These are phyloP conservation scores for Drosophila demipolita DNA, from an alignment of 2,888 invertebrate species.

Conservation along the genomic window DNA sequence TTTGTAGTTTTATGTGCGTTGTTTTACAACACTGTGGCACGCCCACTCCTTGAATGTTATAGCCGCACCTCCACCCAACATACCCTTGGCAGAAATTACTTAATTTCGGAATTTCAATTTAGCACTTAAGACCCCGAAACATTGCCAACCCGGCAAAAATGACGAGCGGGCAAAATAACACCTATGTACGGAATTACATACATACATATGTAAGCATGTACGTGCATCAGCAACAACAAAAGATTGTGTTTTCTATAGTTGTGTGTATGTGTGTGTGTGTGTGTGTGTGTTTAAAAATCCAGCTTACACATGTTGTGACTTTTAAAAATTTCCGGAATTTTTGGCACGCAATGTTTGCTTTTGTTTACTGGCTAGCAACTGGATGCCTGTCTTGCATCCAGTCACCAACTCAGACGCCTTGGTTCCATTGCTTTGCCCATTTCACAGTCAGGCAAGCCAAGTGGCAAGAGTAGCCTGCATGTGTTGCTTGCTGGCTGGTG, in stretches of 20 bases:
- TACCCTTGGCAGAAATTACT: constrained; percentile 78
- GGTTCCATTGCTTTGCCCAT: constrained; percentile 25
- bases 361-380: constrained; percentile 71
- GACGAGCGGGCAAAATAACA: constrained; percentile 11
- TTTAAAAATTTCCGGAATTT: constrained; percentile 81
- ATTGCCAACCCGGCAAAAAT: constrained; percentile 34
- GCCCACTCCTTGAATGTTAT: constrained; percentile 33
- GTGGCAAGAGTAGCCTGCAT: constrained; percentile 4
- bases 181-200: constrained; percentile 4
- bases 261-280: constrained; percentile 18
- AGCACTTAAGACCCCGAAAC: constrained; percentile 69
- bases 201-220: constrained; percentile 8
- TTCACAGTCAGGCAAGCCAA: constrained; percentile 21
- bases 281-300: constrained; percentile 59
- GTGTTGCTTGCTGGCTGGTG: constrained; percentile 35
- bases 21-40: constrained; percentile 63
- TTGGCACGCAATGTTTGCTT: constrained; percentile 79
- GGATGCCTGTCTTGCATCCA: constrained; percentile 19
- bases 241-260: constrained; percentile 1
- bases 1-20: constrained; percentile 67
- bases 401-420: constrained; percentile 7
- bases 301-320: constrained; percentile 80
- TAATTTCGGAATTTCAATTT: constrained; percentile 82
- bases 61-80: constrained; percentile 30
- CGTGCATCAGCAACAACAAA: constrained; percentile 31